Conservation (phyloP, 2,888 invertebrate species). For the Catocala sponsa region DNA sequence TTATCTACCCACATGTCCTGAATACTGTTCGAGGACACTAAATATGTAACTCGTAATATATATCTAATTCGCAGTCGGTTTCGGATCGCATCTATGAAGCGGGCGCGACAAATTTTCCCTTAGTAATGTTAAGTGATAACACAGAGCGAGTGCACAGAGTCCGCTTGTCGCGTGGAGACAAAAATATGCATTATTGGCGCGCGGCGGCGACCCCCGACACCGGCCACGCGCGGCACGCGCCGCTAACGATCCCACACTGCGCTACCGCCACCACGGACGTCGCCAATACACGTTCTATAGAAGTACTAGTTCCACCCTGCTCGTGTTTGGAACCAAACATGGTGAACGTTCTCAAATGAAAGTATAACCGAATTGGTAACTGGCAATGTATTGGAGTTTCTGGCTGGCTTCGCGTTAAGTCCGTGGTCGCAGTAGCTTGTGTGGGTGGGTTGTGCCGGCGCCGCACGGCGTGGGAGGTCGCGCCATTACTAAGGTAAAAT, state of each 20-base stretch:
- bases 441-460: no score
- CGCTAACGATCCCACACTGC: slow-evolving; percentile 19
- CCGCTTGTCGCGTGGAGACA: slow-evolving; percentile 68
- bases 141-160: slow-evolving; percentile 51
- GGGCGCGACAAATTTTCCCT: slow-evolving; percentile 83
- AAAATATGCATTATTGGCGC: slow-evolving; percentile 83
- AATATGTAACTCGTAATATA: neutral
- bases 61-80: slow-evolving; percentile 57
- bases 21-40: neutral
- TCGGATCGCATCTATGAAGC: slow-evolving; percentile 66
- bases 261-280: neutral
- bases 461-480: slow-evolving; percentile 44
- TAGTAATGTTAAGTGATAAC: slow-evolving; percentile 80
- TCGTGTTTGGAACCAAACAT: no score
- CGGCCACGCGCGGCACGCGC: slow-evolving; percentile 18
- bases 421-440: no score
- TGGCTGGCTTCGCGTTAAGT: no score
- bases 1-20: no score
- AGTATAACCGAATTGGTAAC: no score
- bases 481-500: slow-evolving; percentile 85
- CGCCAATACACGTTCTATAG: slow-evolving; percentile 1
- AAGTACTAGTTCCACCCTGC: no score
- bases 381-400: no score
- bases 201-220: slow-evolving; percentile 49
- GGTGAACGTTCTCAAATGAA: no score